Evolutionary conservation across 2,113 vertebrate species (phyloP), one percentile per base, ranked within the genome.

Genomic region (Callocephalon fimbriatum): DNA sequence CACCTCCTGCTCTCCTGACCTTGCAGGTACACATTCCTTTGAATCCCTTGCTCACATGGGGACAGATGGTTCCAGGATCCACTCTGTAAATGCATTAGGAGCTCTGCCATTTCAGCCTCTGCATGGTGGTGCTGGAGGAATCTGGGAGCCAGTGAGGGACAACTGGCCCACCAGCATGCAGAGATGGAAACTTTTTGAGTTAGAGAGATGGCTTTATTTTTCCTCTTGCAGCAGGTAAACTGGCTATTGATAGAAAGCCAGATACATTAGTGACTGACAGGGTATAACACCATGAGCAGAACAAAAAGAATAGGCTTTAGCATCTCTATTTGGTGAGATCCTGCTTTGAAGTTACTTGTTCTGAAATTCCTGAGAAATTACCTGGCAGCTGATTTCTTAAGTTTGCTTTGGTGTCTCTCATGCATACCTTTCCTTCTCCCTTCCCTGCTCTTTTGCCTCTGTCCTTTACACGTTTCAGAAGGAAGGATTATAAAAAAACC

Each of bases 401-500:
- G 27, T 53, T 87, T 92, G 25, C 40, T 88, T 71, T 59, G 38
- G 68, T 93, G 65, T 82, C n/a, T 91, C 37, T 48, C 44, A 59
- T 16, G 50, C 44, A 32, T 74, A 67, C 48, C 53, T 97, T 76
- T 94, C 73, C 81, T 90, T 92, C 62, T 79, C 50, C 14, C 56
- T 72, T 88, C 56, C 56, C 44, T 83, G 26, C 53, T 31, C 17
- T 91, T 88, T 58, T 31, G 23, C 76, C 66, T 81, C 77, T 51
- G 58, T 83, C 79, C 66, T 90, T 96, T 86, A 93, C 92, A 85
- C 62, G 65, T 95, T 97, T 97, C 77, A 83, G 86, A 91, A 92
- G 66, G 75, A 81, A 83, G 61, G 20, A 93, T 95, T 97, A 76
- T 29, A 21, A 74, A 95, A 90, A 96, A 82, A 29, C 20, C 35